A percentile compares a stretch with the other conserved stretches of the same genome.
These are phyloP conservation scores for Lucilia cuprina DNA, from an alignment of 1,140 invertebrate species.

Conservation along the genomic window DNA sequence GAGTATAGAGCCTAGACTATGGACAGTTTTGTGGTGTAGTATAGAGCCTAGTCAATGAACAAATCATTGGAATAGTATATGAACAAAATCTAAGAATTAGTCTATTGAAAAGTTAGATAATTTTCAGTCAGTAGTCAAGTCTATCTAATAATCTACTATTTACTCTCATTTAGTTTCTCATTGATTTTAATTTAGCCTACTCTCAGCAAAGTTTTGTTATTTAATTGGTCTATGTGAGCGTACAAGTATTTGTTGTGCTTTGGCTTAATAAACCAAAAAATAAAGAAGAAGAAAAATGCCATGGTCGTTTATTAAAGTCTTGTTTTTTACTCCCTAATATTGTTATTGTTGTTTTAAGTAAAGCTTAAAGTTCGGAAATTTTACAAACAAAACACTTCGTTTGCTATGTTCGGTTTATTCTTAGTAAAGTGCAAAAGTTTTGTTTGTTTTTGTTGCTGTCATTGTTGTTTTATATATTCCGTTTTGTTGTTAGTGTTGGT, in stretches of 20 bases:
- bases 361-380: neutral
- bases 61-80: no score
- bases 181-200: neutral
- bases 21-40: no score
- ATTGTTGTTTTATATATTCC: neutral
- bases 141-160: no score
- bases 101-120: no score
- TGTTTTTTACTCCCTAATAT: no score
- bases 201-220: neutral
- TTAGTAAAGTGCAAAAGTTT: slow-evolving; percentile 33
- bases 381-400: neutral
- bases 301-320: slow-evolving; percentile 17
- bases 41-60: no score
- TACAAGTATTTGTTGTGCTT: neutral
- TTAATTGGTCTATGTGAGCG: neutral
- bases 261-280: neutral
- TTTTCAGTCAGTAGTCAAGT: no score
- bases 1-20: no score
- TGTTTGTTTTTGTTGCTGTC: slow-evolving; percentile 2
- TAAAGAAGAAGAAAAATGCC: slow-evolving; percentile 15
- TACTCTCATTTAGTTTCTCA: no score
- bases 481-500: neutral
- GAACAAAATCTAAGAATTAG: no score
- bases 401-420: slow-evolving; percentile 7
- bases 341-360: neutral